A percentile compares a stretch with the other conserved stretches of the same genome.
These are phyloP conservation scores for Gila robusta DNA, from an alignment of 2,797 vertebrate genomes.

Conservation along the genomic window DNA sequence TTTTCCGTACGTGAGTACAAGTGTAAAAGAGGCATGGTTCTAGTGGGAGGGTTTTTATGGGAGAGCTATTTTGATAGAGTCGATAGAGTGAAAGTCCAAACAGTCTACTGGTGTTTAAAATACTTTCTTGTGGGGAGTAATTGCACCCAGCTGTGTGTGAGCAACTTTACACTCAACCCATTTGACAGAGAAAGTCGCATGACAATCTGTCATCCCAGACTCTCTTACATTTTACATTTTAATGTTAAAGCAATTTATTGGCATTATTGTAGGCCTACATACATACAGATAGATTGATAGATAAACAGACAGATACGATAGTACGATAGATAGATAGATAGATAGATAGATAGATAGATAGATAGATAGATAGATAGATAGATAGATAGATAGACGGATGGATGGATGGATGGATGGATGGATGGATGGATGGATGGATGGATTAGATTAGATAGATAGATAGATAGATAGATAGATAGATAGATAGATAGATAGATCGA, in stretches of 20 bases:
- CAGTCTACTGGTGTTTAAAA: constrained; percentile 73
- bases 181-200: constrained; percentile 31
- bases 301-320: too few relatives aligned
- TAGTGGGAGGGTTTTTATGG: constrained; percentile 61
- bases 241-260: not conserved
- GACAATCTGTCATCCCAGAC: not conserved
- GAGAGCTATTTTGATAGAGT: constrained; percentile 75
- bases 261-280: not conserved
- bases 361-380: too few relatives aligned
- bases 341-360: too few relatives aligned
- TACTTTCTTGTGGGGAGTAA: constrained; percentile 76
- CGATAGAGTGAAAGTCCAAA: constrained; percentile 67
- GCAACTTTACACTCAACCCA: constrained; percentile 65
- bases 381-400: too few relatives aligned
- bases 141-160: constrained; percentile 78
- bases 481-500: not conserved
- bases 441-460: too few relatives aligned
- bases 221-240: not conserved
- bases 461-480: too few relatives aligned
- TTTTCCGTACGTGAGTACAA: not conserved
- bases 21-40: constrained; percentile 43
- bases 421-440: too few relatives aligned
- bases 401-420: too few relatives aligned
- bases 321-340: too few relatives aligned
- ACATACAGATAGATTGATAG: not conserved